Percentiles rank a stretch among this genome's conserved stretches.
Conservation (phyloP, 2,888 invertebrate species). For the Aphodius granarius region DNA sequence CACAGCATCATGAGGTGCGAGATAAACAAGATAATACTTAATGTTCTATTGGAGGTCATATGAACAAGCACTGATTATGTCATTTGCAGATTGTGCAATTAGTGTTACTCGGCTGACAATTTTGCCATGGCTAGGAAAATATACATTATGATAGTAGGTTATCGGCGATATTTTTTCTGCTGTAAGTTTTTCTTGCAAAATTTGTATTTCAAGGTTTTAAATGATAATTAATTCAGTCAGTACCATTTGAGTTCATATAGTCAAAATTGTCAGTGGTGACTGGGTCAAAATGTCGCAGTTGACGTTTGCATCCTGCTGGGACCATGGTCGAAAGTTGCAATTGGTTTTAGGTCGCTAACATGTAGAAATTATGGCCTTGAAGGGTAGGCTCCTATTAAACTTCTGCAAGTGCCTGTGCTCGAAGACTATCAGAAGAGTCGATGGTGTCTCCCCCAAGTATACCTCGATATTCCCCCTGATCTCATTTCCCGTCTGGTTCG, state of each 20-base stretch:
- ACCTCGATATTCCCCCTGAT: neutral
- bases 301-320: neutral
- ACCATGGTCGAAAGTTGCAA: neutral
- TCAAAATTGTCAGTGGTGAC: neutral
- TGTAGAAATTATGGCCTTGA: neutral
- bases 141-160: too few relatives aligned
- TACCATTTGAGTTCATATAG: neutral
- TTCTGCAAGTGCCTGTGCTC: neutral
- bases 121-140: neutral
- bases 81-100: neutral
- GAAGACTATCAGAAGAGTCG: neutral
- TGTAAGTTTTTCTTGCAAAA: too few relatives aligned
- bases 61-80: neutral
- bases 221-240: too few relatives aligned
- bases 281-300: neutral
- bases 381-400: neutral
- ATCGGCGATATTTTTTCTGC: too few relatives aligned
- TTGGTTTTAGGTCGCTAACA: neutral
- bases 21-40: neutral
- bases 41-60: neutral
- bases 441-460: neutral
- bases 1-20: neutral
- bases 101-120: neutral
- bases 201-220: too few relatives aligned
- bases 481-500: conserved; percentile 16